A percentile compares a stretch with the other conserved stretches of the same genome.
Conservation (phyloP, 2,797 vertebrate species). For the Girardinus metallicus region DNA sequence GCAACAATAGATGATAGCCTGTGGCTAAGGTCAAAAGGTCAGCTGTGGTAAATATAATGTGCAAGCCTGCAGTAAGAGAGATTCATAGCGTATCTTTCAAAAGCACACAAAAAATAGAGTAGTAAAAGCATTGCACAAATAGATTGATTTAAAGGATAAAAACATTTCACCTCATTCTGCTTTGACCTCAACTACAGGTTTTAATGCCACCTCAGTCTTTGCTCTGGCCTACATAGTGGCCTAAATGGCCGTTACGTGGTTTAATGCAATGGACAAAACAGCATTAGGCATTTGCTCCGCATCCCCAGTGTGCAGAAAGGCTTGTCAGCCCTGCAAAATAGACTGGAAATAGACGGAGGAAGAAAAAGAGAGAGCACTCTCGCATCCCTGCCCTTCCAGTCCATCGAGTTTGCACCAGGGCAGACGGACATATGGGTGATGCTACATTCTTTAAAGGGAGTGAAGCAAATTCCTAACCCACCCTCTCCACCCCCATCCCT, state of each 20-base stretch:
- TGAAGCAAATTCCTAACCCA: conserved; percentile 75
- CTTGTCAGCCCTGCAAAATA: conserved; percentile 62
- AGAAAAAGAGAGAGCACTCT: conserved; percentile 65
- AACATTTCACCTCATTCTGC: conserved; percentile 42
- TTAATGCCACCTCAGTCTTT: conserved; percentile 43
- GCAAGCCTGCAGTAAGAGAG: conserved; percentile 62
- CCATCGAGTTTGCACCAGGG: conserved; percentile 72
- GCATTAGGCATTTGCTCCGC: conserved; percentile 66
- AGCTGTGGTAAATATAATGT: conserved; percentile 73
- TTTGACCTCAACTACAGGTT: conserved; percentile 54
- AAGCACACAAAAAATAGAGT: conserved; percentile 44
- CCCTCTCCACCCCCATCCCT: conserved; percentile 47
- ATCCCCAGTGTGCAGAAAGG: conserved; percentile 53
- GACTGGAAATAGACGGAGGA: conserved; percentile 66
- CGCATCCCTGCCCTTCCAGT: conserved; percentile 75
- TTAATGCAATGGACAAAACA: conserved; percentile 73
- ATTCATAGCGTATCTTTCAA: conserved; percentile 67
- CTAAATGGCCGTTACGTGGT: conserved; percentile 68
- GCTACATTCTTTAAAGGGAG: conserved; percentile 79
- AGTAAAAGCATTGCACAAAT: conserved; percentile 24
- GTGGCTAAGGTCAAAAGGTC: conserved; percentile 79
- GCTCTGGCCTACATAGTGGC: conserved; percentile 67
- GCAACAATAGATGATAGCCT: conserved; percentile 70
- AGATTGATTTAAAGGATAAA: conserved; percentile 39
- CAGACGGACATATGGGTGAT: conserved; percentile 80